Evolutionary conservation across 2,113 vertebrate genomes (phyloP).

Genomic region (Heterochromis multidens): DNA sequence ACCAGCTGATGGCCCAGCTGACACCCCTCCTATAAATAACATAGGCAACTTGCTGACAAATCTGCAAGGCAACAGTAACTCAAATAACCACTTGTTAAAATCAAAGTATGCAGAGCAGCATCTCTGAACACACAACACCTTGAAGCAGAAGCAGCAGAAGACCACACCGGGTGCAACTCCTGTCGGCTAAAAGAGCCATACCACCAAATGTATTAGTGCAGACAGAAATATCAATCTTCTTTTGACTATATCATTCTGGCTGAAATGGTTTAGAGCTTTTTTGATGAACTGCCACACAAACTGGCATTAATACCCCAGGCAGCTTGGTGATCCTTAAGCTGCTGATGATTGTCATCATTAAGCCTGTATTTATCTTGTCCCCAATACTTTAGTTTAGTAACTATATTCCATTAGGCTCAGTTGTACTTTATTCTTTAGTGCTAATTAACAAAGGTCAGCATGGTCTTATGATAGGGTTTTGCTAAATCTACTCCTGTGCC

Average conservation of each 20-base stretch:
- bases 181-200: too few species aligned
- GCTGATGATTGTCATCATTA: neutral
- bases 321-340: neutral
- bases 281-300: neutral
- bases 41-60: too few species aligned
- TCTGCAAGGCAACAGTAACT: too few species aligned
- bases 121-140: too few species aligned
- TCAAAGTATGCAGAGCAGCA: too few species aligned
- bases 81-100: too few species aligned
- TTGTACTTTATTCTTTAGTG: neutral
- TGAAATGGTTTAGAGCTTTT: neutral
- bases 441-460: neutral
- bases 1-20: neutral
- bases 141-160: too few species aligned
- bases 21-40: neutral
- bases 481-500: neutral
- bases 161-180: too few species aligned
- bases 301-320: neutral
- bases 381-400: neutral
- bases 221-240: neutral
- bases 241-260: neutral
- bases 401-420: neutral
- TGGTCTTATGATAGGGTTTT: neutral
- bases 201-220: neutral
- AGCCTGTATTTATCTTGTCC: neutral